Conservation (phyloP, 2,113 vertebrate species). For the Helogale parvula region DNA sequence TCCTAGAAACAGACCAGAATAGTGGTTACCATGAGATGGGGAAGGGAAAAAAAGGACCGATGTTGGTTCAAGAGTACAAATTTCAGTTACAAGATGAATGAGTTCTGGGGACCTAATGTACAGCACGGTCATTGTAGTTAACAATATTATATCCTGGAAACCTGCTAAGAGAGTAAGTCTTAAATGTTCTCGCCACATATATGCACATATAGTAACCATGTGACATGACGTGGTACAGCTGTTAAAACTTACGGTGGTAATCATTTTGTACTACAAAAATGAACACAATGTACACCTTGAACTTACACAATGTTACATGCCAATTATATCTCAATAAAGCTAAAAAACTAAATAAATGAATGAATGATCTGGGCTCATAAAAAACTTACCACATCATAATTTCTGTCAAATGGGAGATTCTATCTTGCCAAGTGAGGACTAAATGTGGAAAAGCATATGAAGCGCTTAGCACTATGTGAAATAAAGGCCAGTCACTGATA, state of each 20-base stretch:
- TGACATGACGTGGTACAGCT: not conserved
- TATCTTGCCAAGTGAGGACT: not conserved
- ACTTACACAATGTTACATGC: not conserved
- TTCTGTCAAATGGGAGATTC: not conserved
- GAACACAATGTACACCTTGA: not conserved
- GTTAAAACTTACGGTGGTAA: not conserved
- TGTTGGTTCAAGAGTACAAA: not conserved
- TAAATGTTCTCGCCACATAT: not conserved
- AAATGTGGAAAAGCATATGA: not conserved
- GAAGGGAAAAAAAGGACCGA: not conserved
- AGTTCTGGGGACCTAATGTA: not conserved
- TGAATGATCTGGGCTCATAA: not conserved
- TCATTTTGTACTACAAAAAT: not conserved
- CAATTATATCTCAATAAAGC: not conserved
- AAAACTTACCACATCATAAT: not conserved
- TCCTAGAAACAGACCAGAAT: not conserved
- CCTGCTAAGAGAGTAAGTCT: not conserved
- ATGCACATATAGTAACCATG: not conserved
- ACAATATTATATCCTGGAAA: not conserved
- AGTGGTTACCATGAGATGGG: not conserved
- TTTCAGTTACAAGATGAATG: not conserved
- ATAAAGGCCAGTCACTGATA: not conserved
- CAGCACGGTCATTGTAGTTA: not conserved
- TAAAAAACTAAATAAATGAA: not conserved
- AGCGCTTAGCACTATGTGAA: not conserved